phyloP scores from a whole-genome alignment of 1,140 invertebrate species.

The Drosophila murphyi region DNA sequence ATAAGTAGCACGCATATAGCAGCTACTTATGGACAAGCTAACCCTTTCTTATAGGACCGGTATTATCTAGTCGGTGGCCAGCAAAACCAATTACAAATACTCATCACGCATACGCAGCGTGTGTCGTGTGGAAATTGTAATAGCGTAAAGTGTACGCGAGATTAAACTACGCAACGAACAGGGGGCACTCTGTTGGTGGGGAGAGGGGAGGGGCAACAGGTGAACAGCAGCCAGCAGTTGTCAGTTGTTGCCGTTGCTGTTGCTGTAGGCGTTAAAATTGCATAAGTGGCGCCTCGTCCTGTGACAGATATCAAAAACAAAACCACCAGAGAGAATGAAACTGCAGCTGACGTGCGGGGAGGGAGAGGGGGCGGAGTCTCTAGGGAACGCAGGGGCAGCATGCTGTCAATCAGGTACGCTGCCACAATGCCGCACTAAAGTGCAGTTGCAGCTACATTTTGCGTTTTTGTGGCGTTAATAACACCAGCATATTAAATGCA shows the following conservation, averaged over 20 bases:
- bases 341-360: not conserved
- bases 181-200: not conserved
- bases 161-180: slow-evolving; percentile 24
- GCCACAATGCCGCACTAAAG: slow-evolving; percentile 19
- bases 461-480: slow-evolving; percentile 49
- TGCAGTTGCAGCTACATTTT: slow-evolving; percentile 51
- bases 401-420: slow-evolving; percentile 36
- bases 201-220: slow-evolving; percentile 11
- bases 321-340: slow-evolving; percentile 7
- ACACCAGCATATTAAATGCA: slow-evolving; percentile 29
- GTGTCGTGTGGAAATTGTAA: slow-evolving; percentile 47
- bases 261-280: slow-evolving; percentile 38
- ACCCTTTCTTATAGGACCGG: not conserved
- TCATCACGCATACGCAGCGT: slow-evolving; percentile 57
- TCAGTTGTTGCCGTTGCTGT: slow-evolving; percentile 14
- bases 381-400: not conserved
- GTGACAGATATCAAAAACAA: slow-evolving; percentile 37
- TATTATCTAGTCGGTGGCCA: not conserved
- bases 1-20: too few relatives aligned
- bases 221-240: slow-evolving; percentile 24
- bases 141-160: slow-evolving; percentile 46
- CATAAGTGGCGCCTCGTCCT: slow-evolving; percentile 47
- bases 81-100: slow-evolving; percentile 11
- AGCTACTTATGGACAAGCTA: not conserved
- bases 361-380: not conserved